These are phyloP conservation scores for Cnemophilus loriae DNA, from an alignment of 2,113 vertebrate genomes.

Conservation along the genomic window DNA sequence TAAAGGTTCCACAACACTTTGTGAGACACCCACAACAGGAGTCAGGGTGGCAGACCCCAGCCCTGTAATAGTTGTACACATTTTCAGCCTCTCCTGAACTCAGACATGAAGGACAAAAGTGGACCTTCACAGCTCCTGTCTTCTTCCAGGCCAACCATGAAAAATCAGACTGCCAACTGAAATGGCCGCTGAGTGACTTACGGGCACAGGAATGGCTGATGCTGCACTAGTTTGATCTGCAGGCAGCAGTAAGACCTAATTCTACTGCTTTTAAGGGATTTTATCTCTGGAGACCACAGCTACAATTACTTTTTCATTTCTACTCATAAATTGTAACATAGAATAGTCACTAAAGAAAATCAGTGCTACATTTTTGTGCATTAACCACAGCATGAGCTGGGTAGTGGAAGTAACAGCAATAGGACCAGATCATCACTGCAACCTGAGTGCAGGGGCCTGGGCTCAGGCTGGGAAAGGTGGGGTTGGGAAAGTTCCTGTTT, in stretches of 20 bases:
- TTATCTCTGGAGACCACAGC: background rate
- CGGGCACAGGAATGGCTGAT: background rate
- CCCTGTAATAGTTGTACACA: background rate
- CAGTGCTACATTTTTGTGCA: background rate
- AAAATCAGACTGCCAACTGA: background rate
- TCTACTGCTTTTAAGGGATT: constrained; percentile 3
- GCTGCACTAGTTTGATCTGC: background rate
- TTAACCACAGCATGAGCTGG: background rate
- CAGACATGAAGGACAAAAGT: background rate
- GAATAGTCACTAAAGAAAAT: background rate
- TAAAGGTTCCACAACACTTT: background rate
- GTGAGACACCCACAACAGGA: background rate
- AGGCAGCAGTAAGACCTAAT: background rate
- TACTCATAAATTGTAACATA: background rate
- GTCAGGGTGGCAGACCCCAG: background rate
- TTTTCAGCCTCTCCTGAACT: background rate
- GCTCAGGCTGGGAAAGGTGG: background rate
- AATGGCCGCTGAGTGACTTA: background rate
- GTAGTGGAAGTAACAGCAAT: background rate
- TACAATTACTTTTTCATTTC: background rate
- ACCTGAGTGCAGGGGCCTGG: background rate
- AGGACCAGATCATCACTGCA: background rate
- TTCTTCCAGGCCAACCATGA: background rate
- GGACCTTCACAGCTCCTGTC: background rate
- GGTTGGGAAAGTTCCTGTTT: background rate